These are phyloP conservation scores for Oenanthe melanoleuca DNA, from an alignment of 2,113 vertebrate species.

Conservation along the genomic window DNA sequence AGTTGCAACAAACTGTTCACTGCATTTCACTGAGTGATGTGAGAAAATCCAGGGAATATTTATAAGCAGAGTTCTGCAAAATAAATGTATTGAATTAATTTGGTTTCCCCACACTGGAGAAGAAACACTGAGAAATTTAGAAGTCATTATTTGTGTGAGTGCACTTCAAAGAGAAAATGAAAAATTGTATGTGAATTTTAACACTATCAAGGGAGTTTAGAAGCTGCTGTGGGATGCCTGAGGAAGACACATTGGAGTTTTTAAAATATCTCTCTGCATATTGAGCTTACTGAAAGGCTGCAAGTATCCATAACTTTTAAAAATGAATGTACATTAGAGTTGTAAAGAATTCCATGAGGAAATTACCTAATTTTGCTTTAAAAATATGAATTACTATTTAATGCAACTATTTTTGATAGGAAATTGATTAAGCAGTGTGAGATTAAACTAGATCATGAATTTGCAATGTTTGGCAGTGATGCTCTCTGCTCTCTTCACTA, in stretches of 20 bases:
- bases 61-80: background rate
- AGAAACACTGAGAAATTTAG: background rate
- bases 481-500: background rate
- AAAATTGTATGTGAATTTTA: background rate
- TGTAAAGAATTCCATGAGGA: background rate
- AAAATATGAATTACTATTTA: background rate
- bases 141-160: background rate
- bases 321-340: background rate
- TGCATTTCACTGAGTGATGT: background rate
- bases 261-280: background rate
- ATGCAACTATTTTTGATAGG: background rate
- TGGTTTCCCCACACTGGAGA: background rate
- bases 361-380: background rate
- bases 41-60: background rate
- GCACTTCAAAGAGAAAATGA: background rate
- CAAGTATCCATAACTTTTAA: background rate
- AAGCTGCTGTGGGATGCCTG: background rate
- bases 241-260: background rate
- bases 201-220: background rate
- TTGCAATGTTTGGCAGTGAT: background rate
- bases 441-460: background rate
- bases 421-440: background rate
- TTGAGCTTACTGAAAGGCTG: background rate
- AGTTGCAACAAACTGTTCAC: background rate
- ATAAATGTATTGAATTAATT: background rate